phyloP scores from a whole-genome alignment of 2,888 invertebrate genomes.

The Stenichneumon culpator region DNA sequence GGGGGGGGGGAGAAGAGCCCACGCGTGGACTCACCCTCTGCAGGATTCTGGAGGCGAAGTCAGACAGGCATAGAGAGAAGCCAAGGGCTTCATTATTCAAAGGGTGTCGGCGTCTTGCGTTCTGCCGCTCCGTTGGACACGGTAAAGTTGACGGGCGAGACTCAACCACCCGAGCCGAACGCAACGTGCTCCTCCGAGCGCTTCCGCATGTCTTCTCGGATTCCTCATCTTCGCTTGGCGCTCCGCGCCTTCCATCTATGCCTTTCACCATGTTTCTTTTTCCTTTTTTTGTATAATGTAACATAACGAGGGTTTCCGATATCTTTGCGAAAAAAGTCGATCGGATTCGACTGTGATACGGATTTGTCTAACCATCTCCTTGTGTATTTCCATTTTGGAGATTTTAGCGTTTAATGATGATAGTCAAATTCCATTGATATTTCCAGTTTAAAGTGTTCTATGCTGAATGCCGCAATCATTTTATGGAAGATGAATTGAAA shows the following conservation, averaged over 20 bases:
- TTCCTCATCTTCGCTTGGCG: not conserved
- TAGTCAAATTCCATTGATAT: too few relatives aligned
- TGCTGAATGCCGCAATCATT: too few relatives aligned
- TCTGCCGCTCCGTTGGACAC: constrained; percentile 80
- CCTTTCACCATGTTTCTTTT: constrained; percentile 6
- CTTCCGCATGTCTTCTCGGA: constrained; percentile 55
- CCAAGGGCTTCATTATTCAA: constrained; percentile 83
- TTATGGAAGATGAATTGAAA: too few relatives aligned
- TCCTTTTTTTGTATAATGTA: constrained; percentile 6
- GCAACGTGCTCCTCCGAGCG: constrained; percentile 49
- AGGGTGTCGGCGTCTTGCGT: constrained; percentile 82
- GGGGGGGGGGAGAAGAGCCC: constrained; percentile 48
- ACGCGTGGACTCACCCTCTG: constrained; percentile 41
- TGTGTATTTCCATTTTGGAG: too few relatives aligned
- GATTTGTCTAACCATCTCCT: not conserved
- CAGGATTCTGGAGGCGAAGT: constrained; percentile 69
- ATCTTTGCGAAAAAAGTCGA: not conserved
- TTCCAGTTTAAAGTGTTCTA: too few relatives aligned
- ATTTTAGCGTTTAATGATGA: too few relatives aligned
- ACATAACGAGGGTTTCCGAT: constrained; percentile 12
- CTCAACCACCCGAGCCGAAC: constrained; percentile 75
- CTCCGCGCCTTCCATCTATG: not conserved
- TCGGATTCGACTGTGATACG: not conserved
- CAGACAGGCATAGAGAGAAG: constrained; percentile 78
- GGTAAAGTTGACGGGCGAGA: constrained; percentile 81